Percentiles rank a stretch among this genome's conserved stretches.
Evolutionary conservation across 2,113 vertebrate species (phyloP).

Genomic region (Coptodon bakossiorum): DNA sequence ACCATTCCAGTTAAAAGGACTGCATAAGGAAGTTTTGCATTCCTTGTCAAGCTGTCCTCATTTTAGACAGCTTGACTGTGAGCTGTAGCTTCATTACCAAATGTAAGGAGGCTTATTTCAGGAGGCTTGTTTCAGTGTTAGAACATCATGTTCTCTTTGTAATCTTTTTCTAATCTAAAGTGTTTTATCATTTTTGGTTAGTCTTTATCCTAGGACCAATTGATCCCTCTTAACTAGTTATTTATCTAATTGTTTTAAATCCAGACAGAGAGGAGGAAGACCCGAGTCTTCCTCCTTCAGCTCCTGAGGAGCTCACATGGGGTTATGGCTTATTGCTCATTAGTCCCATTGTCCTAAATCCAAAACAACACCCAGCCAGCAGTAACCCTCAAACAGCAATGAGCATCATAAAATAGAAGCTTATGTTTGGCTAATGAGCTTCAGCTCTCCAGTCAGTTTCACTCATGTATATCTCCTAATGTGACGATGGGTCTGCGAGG

Average conservation of each 20-base stretch:
- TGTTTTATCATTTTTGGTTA: constrained; percentile 42
- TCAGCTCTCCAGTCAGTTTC: constrained; percentile 62
- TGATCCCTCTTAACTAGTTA: constrained; percentile 61
- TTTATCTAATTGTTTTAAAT: constrained; percentile 64
- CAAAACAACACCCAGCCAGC: not conserved
- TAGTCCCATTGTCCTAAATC: constrained; percentile 11
- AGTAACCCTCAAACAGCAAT: not conserved
- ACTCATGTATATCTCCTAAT: constrained; percentile 64
- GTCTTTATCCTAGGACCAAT: constrained; percentile 28
- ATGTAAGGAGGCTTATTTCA: constrained; percentile 33
- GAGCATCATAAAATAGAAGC: constrained; percentile 35
- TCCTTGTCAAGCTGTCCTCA: too few relatives aligned
- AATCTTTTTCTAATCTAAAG: constrained; percentile 60
- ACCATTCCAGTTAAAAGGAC: too few relatives aligned
- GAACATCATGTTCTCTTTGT: constrained; percentile 28
- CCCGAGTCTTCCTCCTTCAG: not conserved
- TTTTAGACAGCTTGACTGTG: not conserved
- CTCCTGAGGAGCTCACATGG: not conserved
- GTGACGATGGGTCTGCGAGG: constrained; percentile 42
- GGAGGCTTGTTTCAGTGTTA: not conserved
- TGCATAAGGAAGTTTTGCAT: too few relatives aligned
- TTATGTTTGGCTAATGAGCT: constrained; percentile 59
- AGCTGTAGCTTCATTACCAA: constrained; percentile 4
- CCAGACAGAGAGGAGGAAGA: constrained; percentile 31
- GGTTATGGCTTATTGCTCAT: not conserved